A percentile compares a stretch with the other conserved stretches of the same genome.
These are phyloP conservation scores for Thunnus thynnus DNA, from an alignment of 2,113 vertebrate genomes.

Conservation along the genomic window DNA sequence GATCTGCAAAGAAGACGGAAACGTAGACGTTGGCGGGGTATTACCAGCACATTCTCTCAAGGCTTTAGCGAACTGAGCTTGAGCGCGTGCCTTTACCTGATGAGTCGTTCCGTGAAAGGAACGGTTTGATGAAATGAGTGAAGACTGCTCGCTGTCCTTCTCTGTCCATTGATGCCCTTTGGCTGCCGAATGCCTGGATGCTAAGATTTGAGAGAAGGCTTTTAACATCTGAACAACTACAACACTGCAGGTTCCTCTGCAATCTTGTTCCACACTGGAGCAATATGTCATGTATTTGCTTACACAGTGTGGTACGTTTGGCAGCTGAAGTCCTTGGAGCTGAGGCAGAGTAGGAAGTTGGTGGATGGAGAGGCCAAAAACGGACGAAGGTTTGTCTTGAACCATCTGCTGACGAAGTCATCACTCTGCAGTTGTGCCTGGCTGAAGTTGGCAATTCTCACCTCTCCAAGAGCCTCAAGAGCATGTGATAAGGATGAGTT, in stretches of 20 bases:
- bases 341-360: conserved; percentile 65
- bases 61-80: background rate
- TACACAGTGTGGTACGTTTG: conserved; percentile 69
- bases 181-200: conserved; percentile 53
- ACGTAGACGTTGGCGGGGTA: background rate
- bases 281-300: conserved; percentile 11
- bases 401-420: conserved; percentile 58
- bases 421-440: conserved; percentile 37
- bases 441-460: conserved; percentile 49
- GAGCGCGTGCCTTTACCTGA: conserved; percentile 46
- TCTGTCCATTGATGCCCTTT: conserved; percentile 46
- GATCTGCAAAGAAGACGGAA: conserved; percentile 47
- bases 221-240: conserved; percentile 5
- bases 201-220: conserved; percentile 39
- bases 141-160: conserved; percentile 40
- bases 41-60: too few relatives aligned
- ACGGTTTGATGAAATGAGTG: conserved; percentile 63
- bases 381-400: conserved; percentile 50
- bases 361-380: conserved; percentile 57
- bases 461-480: conserved; percentile 56
- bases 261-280: background rate
- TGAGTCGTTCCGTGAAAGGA: conserved; percentile 60
- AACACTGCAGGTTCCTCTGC: background rate
- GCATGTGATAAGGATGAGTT: conserved; percentile 2
- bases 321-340: conserved; percentile 72